These are phyloP conservation scores for Neoniphon sammara DNA, from an alignment of 2,797 vertebrate species.

Conservation along the genomic window DNA sequence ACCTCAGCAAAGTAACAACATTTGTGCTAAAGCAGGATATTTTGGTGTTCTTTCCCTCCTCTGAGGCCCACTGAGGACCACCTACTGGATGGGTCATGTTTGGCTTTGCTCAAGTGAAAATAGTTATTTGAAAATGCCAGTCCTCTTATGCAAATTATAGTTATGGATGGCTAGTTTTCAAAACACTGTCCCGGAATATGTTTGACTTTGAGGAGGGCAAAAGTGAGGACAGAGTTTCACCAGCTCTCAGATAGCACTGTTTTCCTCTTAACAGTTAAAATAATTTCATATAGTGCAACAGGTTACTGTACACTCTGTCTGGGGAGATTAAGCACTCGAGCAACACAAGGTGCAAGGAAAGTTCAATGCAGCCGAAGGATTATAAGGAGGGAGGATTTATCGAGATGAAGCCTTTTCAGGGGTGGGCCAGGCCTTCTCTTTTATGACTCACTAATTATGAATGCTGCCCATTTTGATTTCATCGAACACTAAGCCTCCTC, in stretches of 20 bases:
- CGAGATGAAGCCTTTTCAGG: conserved; percentile 69
- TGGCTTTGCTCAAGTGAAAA: conserved; percentile 8
- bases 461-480: conserved; percentile 76
- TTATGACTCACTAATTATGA: conserved; percentile 76
- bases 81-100: conserved; percentile 12
- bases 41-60: too few species aligned
- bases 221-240: conserved; percentile 3
- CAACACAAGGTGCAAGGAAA: conserved; percentile 74
- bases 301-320: conserved; percentile 36
- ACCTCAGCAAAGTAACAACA: too few species aligned
- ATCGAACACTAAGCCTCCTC: conserved; percentile 76
- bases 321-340: conserved; percentile 57
- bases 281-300: conserved; percentile 23
- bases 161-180: conserved; percentile 4
- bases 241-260: neutral
- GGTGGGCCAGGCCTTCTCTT: conserved; percentile 66
- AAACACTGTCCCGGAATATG: conserved; percentile 5
- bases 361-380: conserved; percentile 73
- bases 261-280: conserved; percentile 13
- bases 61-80: conserved; percentile 7
- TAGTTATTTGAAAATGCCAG: conserved; percentile 12
- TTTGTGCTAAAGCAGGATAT: too few species aligned
- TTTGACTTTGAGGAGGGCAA: conserved; percentile 2
- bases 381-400: conserved; percentile 70
- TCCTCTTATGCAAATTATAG: conserved; percentile 5